Evolutionary conservation across 1,140 invertebrate genomes (phyloP), one percentile per base, ranked within the genome.

Genomic region (Wasmannia auropunctata): DNA sequence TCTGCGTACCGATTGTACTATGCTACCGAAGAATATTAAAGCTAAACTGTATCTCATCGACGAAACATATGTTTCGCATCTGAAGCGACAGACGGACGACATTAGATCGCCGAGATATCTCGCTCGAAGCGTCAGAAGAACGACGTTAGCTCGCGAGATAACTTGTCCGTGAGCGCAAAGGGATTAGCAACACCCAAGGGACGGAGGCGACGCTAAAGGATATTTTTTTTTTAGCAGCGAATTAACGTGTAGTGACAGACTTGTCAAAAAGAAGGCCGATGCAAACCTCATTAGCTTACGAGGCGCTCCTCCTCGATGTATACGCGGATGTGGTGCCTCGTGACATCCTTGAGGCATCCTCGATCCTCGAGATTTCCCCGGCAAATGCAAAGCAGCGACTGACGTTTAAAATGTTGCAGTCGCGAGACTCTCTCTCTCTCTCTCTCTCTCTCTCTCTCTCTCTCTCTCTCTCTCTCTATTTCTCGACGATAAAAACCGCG

Each of bases 201-300:
- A 37, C 31, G n/a, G 7, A 25, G 28, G 11, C 62, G 62, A 80
- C 22, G 46, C 40, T 14, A 69, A 16, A 19, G 10, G 31, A 80
- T 69, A 51, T 28, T 69, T 40, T 28, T 69, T 40, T 22, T 31
- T 14, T 31, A 37, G 46, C 28, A 19, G n/a, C 46, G 37, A 72
- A 72, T 72, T 56, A 58, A 72, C 37, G 54, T 80, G 67, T 72
- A 83, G 51, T 83, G 79, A 83, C 79, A 83, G 49, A 83, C 51
- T 58, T 83, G 51, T 83, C 67, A 34, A 72, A 83, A 46, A 70
- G 46, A 43, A 72, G n/a, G 25, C 19, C 65, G 49, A 54, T 58
- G 72, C 31, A 72, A 83, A 34, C 19, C 25, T 81, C 34, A 70
- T 81, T 81, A 56, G 79, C 10, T 69, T 51, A 19, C 43, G 8